Base-by-base conservation (phyloP, 1,140 invertebrate species). In the Meloidogyne hapla region DNA sequence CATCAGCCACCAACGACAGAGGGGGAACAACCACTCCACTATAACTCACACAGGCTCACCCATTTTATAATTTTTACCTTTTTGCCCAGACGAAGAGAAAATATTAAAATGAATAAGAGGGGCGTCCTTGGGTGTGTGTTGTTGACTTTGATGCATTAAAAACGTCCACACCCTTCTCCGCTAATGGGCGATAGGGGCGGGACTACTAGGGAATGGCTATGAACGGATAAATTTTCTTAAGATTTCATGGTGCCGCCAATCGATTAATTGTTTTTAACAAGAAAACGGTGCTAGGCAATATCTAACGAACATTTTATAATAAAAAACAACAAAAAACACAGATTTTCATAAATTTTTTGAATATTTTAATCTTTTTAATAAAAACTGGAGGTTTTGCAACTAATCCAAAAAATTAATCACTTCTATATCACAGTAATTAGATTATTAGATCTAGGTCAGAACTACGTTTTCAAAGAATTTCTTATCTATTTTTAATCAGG, bases 141-240 rank as follows among this genome's bases (percentile, higher is more conserved):
- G n/a, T 33, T 33, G n/a, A n/a, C 5, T 56, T n/a, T 21, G 6
- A 2, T 48, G 15, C 13, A 48, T 18, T 48, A 48, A 48, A 48
- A 48, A 56, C n/a, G 12, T 56, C 48, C 48, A 56, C 48, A 56
- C 48, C 48, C 48, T 56, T 56, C 48, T 56, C 48, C 48, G n/a
- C 48, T 56, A 56, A 56, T 56, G 48, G 48, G 48, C 18, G 6
- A 48, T 18, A 18, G 18, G 12, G 48, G 48, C 48, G 48, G 48
- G n/a, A 56, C 48, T 56, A 56, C 12, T 6, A n/a, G n/a, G 48
- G 48, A 56, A n/a, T 56, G 48, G 48, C 48, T 56, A 56, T 56
- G n/a, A 56, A 56, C 6, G 0, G 0, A 1, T n/a, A 56, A n/a
- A 42, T 12, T 42, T 2, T 42, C 12, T 56, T 56, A 6, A n/a